Evolutionary conservation across 2,888 invertebrate species (phyloP).

Genomic region (Lasioglossum zephyrum): DNA sequence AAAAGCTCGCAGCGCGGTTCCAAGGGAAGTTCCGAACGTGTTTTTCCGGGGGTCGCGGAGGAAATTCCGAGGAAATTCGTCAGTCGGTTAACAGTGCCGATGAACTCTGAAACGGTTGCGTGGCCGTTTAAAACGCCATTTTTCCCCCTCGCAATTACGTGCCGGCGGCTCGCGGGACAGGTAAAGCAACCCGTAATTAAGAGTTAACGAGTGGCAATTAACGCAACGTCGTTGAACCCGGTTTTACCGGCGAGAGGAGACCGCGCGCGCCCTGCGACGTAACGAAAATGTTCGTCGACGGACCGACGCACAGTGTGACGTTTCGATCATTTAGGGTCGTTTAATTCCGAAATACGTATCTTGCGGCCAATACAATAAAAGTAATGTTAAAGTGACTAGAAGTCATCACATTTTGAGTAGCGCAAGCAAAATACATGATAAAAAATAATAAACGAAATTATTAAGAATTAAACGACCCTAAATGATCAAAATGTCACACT

Average conservation of each 20-base stretch:
- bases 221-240: slow-evolving; percentile 3
- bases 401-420: too few relatives aligned
- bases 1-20: background rate
- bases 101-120: slow-evolving; percentile 22
- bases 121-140: slow-evolving; percentile 20
- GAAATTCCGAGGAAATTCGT: background rate
- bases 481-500: too few relatives aligned
- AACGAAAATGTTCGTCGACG: background rate
- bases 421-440: too few relatives aligned
- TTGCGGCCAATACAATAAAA: too few relatives aligned
- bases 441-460: too few relatives aligned
- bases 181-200: slow-evolving; percentile 23
- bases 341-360: too few relatives aligned
- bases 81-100: slow-evolving; percentile 1
- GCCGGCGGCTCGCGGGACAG: slow-evolving; percentile 11
- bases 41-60: background rate
- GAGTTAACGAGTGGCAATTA: slow-evolving; percentile 30
- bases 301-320: too few relatives aligned
- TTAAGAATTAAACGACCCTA: too few relatives aligned
- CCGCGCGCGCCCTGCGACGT: background rate
- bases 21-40: background rate
- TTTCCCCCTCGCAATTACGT: slow-evolving; percentile 3
- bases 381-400: too few relatives aligned
- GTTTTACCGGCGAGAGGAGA: background rate
- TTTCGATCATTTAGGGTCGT: too few relatives aligned